These are phyloP conservation scores for Bilobella aurantiaca DNA, from an alignment of 1,140 invertebrate genomes.

Conservation along the genomic window DNA sequence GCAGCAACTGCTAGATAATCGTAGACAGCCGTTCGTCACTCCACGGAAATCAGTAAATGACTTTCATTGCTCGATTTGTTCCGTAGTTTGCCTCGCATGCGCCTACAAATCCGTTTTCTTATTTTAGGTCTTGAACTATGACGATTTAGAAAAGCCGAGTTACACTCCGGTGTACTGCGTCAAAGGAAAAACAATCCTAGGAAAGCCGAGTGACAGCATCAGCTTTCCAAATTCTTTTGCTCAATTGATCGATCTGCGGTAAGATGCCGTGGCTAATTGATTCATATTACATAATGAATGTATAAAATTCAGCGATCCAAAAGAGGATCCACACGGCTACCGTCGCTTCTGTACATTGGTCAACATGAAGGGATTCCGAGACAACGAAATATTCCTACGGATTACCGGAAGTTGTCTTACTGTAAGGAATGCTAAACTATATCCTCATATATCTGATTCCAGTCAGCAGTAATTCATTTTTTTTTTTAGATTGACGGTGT, in stretches of 20 bases:
- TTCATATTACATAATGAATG: neutral
- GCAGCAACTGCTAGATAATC: neutral
- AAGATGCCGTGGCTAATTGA: neutral
- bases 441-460: neutral
- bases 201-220: neutral
- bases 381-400: constrained; percentile 1
- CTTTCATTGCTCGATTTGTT: neutral
- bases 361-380: constrained; percentile 2
- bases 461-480: neutral
- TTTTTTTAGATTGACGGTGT: neutral
- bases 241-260: neutral
- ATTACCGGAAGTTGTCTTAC: neutral
- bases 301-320: neutral
- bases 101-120: neutral
- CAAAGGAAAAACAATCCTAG: constrained; percentile 3
- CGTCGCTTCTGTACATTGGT: neutral
- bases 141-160: neutral
- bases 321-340: constrained; percentile 2
- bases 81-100: neutral
- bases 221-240: constrained; percentile 13
- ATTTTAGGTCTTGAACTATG: neutral
- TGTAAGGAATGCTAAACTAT: neutral
- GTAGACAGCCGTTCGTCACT: neutral
- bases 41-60: neutral
- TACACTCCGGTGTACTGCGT: constrained; percentile 1